Base-by-base conservation (phyloP, 2,797 vertebrate genomes). In the Mormyrops boulengeri region DNA sequence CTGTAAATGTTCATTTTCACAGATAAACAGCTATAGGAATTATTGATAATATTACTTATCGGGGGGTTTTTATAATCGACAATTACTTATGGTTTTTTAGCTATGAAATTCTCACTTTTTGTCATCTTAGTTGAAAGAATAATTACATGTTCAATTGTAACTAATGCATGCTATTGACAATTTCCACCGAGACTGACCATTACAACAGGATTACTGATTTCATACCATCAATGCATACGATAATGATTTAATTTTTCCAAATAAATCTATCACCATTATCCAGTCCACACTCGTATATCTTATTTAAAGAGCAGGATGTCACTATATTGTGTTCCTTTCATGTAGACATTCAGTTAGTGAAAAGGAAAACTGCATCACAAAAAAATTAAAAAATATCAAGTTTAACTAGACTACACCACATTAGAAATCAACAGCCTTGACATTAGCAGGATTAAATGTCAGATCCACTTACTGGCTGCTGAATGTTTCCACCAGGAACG, bases 391-490 rank as follows among this genome's bases (percentile, higher is more conserved):
- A 55, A 17, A 82, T 14, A 55, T 57, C 0, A 82, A 88, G 69
- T 41, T 77, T 41, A 77, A 77, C 4, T 19, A 77, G 69, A 38
- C 69, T 77, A 17, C 4, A 77, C 34, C 69, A 77, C 30, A 85
- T 44, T 62, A 53, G 55, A 89, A 55, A 89, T 34, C 17, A 89
- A 87, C 3, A 41, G 4, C 55, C 73, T 38, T 7, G 9, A 55
- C 50, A 69, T 85, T 73, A 62, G 38, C 44, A 2, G 60, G 17
- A 19, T 34, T 77, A 17, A 77, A 41, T 7, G 69, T 77, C 14
- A 77, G 69, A 77, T 77, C 14, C 14, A 91, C 97, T 97, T 93
- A 99, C 98, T 94, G 96, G 96, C 90, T 96, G 96, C 90, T 96
- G 93, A 89, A 96, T 93, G 93, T 93, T 95, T 94, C 97, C 97